These are phyloP conservation scores for Enteromius viviparus DNA, from an alignment of 2,797 vertebrate species.

Conservation along the genomic window DNA sequence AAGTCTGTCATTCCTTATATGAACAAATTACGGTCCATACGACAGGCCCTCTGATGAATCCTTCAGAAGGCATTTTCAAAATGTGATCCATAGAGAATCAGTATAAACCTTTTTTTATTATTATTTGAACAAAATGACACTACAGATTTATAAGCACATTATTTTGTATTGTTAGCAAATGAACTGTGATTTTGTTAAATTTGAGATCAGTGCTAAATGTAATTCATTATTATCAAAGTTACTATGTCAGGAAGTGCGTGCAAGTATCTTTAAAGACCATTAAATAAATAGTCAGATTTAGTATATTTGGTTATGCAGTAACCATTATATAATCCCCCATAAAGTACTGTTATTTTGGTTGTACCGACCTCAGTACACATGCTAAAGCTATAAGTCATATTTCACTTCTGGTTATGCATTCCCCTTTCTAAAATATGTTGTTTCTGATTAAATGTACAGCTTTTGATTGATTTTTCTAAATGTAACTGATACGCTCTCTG, in stretches of 20 bases:
- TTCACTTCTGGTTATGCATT: slow-evolving; percentile 3
- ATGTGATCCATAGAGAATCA: slow-evolving; percentile 49
- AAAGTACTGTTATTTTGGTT: slow-evolving; percentile 17
- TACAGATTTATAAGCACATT: not conserved
- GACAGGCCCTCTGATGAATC: not conserved
- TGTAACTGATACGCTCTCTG: slow-evolving; percentile 61
- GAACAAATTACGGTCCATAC: slow-evolving; percentile 26
- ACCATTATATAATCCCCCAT: slow-evolving; percentile 23
- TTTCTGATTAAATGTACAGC: slow-evolving; percentile 47
- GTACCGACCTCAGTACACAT: not conserved
- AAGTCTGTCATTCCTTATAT: not conserved
- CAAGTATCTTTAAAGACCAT: slow-evolving; percentile 53
- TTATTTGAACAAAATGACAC: not conserved
- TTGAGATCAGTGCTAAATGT: not conserved
- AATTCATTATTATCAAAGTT: not conserved
- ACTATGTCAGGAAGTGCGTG: not conserved
- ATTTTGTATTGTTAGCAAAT: not conserved
- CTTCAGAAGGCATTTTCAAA: slow-evolving; percentile 33
- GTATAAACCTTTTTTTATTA: not conserved
- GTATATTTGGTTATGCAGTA: slow-evolving; percentile 15
- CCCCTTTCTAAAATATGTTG: not conserved
- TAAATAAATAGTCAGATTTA: slow-evolving; percentile 46
- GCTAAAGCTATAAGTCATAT: not conserved
- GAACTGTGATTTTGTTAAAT: not conserved
- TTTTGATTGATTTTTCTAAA: slow-evolving; percentile 47